phyloP scores from a whole-genome alignment of 2,113 vertebrate species.

The Calypte anna region DNA sequence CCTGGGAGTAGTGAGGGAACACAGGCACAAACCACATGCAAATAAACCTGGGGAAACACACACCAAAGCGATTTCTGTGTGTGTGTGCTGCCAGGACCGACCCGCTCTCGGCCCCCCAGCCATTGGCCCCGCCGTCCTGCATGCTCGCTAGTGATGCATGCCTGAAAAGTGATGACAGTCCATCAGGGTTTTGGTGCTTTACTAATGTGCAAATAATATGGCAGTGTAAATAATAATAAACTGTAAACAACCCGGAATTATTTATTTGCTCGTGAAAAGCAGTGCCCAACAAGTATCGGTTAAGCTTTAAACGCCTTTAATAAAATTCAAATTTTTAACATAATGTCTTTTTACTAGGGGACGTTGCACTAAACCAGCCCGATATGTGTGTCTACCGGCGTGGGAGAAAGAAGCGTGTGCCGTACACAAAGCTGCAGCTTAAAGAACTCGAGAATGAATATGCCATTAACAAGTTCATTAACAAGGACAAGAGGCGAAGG shows the following conservation, averaged over 20 bases:
- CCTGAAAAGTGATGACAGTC: constrained; percentile 69
- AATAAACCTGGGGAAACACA: not conserved
- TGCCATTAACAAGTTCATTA: constrained; percentile 96
- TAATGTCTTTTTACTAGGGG: constrained; percentile 80
- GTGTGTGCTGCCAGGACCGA: not conserved
- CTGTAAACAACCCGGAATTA: constrained; percentile 55
- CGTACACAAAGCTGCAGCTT: constrained; percentile 93
- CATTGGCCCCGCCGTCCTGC: constrained; percentile 11
- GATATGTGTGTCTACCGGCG: constrained; percentile 95
- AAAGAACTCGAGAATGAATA: constrained; percentile 89
- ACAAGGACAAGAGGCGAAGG: constrained; percentile 95
- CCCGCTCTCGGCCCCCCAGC: not conserved
- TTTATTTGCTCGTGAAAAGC: constrained; percentile 51
- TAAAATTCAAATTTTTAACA: constrained; percentile 71
- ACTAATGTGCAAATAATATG: constrained; percentile 60
- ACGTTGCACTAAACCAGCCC: constrained; percentile 94
- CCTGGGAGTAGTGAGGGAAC: not conserved
- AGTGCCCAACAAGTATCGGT: not conserved
- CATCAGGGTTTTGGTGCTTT: constrained; percentile 64
- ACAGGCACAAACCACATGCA: constrained; percentile 46
- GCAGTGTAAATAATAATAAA: constrained; percentile 72
- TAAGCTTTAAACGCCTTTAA: constrained; percentile 42
- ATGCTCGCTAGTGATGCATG: constrained; percentile 49
- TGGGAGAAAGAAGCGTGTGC: constrained; percentile 96
- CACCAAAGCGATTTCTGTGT: not conserved